Evolutionary conservation across 2,888 invertebrate genomes (phyloP), one percentile per base, ranked within the genome.

Genomic region (Agriopis aurantiaria): DNA sequence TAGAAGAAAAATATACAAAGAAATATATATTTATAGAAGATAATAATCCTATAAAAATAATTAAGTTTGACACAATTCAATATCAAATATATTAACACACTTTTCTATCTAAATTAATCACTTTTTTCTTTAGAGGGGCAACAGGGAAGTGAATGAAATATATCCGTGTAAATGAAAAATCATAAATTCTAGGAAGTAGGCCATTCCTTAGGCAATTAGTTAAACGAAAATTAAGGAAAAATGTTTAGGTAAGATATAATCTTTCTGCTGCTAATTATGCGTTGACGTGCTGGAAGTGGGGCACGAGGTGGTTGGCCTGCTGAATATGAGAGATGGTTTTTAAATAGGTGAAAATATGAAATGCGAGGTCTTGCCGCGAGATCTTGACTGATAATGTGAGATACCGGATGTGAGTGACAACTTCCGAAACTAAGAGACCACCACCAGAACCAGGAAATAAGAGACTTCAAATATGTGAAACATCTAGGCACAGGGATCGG

Each of bases 221-320:
- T 63, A 71, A 71, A 63, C 58, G 53, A 55, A 67, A 53, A 58
- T 53, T 58, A 58, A 58, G 55, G 45, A 61, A 62, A 64, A 43
- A 40, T 65, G 43, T 65, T 62, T 51, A 8, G n/a, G 48, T 48
- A 62, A 61, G 57, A 65, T 65, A 56, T 73, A 74, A 69, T 68
- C 59, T 70, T 59, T 72, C 69, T 61, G 72, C 41, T 53, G 73
- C 78, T 82, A 82, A 82, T 81, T 78, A 80, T 69, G 72, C 74
- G 77, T 68, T 76, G 77, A 78, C 78, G 72, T 68, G 10, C 48
- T 49, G 62, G 53, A 82, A 80, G 72, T 82, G 70, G 84, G 74
- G 23, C 84, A 82, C 72, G 74, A 79, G 83, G 82, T 84, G 76
- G 80, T 80, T 71, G 83, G 73, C 80, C 83, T 55, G 65, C 55